These are phyloP conservation scores for Lanius ludovicianus DNA, from an alignment of 2,113 vertebrate species.

Conservation along the genomic window DNA sequence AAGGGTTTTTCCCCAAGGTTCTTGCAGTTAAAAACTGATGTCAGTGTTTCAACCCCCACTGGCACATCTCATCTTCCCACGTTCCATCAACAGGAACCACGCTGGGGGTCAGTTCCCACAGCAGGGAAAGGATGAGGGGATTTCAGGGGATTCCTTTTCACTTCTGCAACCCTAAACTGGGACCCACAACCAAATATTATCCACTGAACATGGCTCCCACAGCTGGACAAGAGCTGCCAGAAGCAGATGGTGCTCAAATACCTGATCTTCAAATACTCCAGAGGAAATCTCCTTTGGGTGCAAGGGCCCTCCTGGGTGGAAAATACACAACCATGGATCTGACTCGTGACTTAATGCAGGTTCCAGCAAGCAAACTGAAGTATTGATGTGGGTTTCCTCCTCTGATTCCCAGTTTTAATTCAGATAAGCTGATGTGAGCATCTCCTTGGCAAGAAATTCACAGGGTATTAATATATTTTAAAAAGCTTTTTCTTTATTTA, in stretches of 20 bases:
- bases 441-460: slow-evolving; percentile 14
- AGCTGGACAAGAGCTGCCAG: not conserved
- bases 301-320: not conserved
- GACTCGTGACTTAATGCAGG: not conserved
- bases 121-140: accelerated
- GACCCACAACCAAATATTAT: accelerated
- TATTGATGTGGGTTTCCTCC: not conserved
- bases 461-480: not conserved
- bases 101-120: accelerated
- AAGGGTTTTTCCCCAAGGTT: not conserved
- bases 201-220: accelerated
- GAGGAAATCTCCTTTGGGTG: not conserved
- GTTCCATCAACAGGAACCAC: accelerated
- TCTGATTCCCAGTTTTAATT: not conserved
- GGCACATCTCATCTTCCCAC: not conserved
- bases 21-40: not conserved
- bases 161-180: not conserved
- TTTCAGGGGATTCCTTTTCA: not conserved
- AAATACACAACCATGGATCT: not conserved
- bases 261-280: not conserved
- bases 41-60: not conserved
- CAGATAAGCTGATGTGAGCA: not conserved
- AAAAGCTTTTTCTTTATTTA: not conserved
- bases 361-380: not conserved
- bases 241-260: not conserved